Evolutionary conservation across 2,113 vertebrate genomes (phyloP).

Genomic region (Ptilonorhynchus violaceus): DNA sequence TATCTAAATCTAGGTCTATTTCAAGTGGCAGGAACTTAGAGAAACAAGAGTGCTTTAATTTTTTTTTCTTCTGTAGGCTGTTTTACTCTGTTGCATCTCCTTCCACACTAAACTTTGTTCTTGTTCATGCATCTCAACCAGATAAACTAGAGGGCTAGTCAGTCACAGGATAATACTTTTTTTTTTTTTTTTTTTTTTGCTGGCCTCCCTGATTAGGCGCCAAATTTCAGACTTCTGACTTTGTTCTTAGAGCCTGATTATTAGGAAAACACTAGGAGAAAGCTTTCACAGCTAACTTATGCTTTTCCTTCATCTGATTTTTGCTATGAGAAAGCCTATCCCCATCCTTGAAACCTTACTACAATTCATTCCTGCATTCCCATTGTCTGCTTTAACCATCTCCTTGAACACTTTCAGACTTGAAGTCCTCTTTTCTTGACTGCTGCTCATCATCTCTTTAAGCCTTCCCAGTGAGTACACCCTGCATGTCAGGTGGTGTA

Average conservation of each 20-base stretch:
- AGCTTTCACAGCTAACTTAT: neutral
- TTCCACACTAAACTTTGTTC: neutral
- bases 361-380: neutral
- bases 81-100: neutral
- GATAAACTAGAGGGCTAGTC: neutral
- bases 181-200: neutral
- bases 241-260: neutral
- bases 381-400: neutral
- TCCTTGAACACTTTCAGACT: neutral
- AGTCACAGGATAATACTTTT: neutral
- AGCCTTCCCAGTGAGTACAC: neutral
- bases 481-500: accelerated
- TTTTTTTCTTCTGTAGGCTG: neutral
- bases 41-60: neutral
- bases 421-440: neutral
- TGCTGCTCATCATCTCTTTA: neutral
- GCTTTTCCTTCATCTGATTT: neutral
- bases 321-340: neutral
- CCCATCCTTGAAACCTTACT: neutral
- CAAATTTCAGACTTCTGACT: neutral
- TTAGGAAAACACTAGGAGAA: neutral
- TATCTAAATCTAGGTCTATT: neutral
- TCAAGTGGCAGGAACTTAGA: neutral
- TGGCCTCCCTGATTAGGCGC: neutral
- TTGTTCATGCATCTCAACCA: neutral